Conservation (phyloP, 2,113 vertebrate genomes). For the Psettodes erumei region DNA sequence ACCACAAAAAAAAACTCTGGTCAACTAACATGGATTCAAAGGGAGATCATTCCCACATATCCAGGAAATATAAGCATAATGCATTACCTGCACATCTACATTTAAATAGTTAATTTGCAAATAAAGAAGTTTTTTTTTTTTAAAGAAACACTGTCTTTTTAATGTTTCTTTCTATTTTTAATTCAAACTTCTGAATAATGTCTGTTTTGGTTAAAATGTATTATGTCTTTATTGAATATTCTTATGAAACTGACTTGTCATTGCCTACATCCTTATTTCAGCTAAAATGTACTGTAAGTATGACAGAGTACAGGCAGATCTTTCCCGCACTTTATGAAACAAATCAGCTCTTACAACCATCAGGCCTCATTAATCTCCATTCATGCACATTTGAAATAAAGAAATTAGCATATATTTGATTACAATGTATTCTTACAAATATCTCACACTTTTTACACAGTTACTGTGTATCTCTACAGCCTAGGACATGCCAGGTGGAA, state of each 20-base stretch:
- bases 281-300: slow-evolving; percentile 1
- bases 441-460: background rate
- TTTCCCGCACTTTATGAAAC: slow-evolving; percentile 60
- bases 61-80: slow-evolving; percentile 26
- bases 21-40: slow-evolving; percentile 43
- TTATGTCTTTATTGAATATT: slow-evolving; percentile 1
- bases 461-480: background rate
- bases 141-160: background rate
- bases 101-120: slow-evolving; percentile 22
- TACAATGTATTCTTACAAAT: background rate
- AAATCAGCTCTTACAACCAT: slow-evolving; percentile 38
- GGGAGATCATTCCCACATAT: slow-evolving; percentile 30
- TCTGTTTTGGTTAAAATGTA: slow-evolving; percentile 19
- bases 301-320: slow-evolving; percentile 9
- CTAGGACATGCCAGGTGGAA: slow-evolving; percentile 61
- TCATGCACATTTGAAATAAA: slow-evolving; percentile 17
- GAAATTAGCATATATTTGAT: slow-evolving; percentile 1
- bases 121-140: too few species aligned
- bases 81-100: slow-evolving; percentile 8
- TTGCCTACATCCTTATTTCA: slow-evolving; percentile 24
- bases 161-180: background rate
- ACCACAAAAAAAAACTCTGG: slow-evolving; percentile 14
- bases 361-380: slow-evolving; percentile 44
- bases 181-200: background rate
- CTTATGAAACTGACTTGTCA: slow-evolving; percentile 1